Percentiles rank a stretch among this genome's conserved stretches.
Evolutionary conservation across 2,113 vertebrate genomes (phyloP).

Genomic region (Furnarius figulus): DNA sequence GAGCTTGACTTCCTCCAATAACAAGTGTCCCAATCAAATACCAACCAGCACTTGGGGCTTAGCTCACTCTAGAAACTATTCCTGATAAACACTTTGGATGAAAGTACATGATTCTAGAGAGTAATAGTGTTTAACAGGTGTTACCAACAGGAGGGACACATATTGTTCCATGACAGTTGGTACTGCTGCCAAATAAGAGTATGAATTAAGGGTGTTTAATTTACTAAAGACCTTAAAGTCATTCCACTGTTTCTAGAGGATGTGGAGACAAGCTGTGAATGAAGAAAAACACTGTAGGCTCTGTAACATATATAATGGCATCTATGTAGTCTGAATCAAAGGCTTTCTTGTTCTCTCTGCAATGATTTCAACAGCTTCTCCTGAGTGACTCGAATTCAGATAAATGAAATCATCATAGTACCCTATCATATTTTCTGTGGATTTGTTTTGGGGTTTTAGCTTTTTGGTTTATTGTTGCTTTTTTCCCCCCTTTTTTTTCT

Average conservation of each 20-base stretch:
- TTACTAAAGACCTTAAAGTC: not conserved
- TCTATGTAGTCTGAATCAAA: not conserved
- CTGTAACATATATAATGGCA: not conserved
- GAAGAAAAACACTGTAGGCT: not conserved
- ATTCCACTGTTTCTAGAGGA: not conserved
- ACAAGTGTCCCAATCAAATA: not conserved
- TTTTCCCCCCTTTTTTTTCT: not conserved
- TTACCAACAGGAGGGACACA: not conserved
- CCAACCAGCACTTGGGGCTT: not conserved
- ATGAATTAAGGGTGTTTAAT: not conserved
- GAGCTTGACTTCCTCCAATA: not conserved
- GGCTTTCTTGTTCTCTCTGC: not conserved
- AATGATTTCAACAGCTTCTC: not conserved
- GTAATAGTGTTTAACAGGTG: not conserved
- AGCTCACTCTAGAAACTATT: not conserved
- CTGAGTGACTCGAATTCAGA: not conserved
- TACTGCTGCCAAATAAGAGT: not conserved
- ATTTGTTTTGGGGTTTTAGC: accelerated
- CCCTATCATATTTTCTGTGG: not conserved
- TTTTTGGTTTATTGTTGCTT: not conserved
- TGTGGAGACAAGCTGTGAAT: not conserved
- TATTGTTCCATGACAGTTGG: not conserved
- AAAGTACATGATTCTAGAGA: not conserved
- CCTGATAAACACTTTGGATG: not conserved
- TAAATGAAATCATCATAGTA: not conserved